Evolutionary conservation across 2,113 vertebrate species (phyloP).

Genomic region (Theristicus caerulescens): DNA sequence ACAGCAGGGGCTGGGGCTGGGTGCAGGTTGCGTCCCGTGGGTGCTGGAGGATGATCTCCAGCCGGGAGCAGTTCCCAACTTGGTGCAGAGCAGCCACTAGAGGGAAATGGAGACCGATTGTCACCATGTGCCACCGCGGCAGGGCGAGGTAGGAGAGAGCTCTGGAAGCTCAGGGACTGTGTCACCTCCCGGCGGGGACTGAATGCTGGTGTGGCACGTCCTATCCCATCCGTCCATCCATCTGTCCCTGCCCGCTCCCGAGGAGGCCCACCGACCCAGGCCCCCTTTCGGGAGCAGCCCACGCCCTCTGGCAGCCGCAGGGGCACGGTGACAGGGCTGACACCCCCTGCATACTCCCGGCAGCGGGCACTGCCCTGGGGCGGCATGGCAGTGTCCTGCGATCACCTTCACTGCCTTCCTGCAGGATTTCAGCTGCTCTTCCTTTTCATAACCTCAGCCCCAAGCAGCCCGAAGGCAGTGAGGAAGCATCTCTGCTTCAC

Average conservation of each 20-base stretch:
- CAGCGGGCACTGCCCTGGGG: not conserved
- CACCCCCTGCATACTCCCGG: accelerated
- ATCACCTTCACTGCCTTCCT: not conserved
- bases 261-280: not conserved
- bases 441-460: not conserved
- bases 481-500: not conserved
- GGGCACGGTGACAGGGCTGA: not conserved
- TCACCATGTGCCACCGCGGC: not conserved
- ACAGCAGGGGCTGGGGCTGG: not conserved
- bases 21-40: accelerated
- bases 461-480: not conserved
- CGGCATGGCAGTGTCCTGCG: not conserved
- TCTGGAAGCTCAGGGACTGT: not conserved
- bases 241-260: not conserved
- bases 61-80: not conserved
- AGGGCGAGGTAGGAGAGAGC: not conserved
- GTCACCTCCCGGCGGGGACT: accelerated
- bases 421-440: not conserved
- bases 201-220: not conserved
- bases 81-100: conserved; percentile 43
- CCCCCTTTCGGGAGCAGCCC: not conserved
- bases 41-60: not conserved
- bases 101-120: conserved; percentile 56
- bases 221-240: not conserved
- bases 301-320: accelerated